Evolutionary conservation across 2,113 vertebrate species (phyloP), one percentile per base, ranked within the genome.

Genomic region (Arvicanthis niloticus): DNA sequence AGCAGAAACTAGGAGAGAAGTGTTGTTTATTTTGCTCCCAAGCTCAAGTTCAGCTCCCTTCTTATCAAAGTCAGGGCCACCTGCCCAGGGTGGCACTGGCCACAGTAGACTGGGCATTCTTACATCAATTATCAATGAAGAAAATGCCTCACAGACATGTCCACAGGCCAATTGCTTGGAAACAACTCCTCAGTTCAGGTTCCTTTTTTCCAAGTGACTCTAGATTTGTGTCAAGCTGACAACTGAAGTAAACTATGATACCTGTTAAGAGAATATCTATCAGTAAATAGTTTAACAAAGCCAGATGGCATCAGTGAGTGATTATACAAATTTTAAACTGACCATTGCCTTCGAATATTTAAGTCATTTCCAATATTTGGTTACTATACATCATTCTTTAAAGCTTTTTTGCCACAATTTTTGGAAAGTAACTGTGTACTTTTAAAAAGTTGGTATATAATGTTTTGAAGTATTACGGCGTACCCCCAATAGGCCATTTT

Each of bases 261-360:
- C 13, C 40, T 26, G 8, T 40, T 58, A 68, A 86, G 78, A 65
- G 45, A 88, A 88, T 77, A 73, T 81, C 85, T 68, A 78, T 16
- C 86, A 76, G 70, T 5, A 87, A 70, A 48, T 90, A 4, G 67
- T 58, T 92, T 90, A 58, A 81, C 1, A 87, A 40, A 88, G n/a
- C 31, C 75, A 34, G 62, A 48, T 10, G 26, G 15, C 60, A 26
- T 85, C 78, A 88, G 1, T 34, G 3, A 2, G 56, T 62, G 19
- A 37, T 58, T 45, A 76, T 22, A 73, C 17, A 56, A 40, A 81
- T 82, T 92, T 48, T 37, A 81, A 88, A 86, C 3, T 0, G 51
- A 86, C 19, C 19, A 53, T 3, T 72, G 2, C 60, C 42, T 86
- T 91, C 89, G 82, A 96, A 96, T 87, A 92, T 56, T 86, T 62